Evolutionary conservation across 1,140 invertebrate genomes (phyloP), one percentile per base, ranked within the genome.

Genomic region (Nasonia vitripennis): DNA sequence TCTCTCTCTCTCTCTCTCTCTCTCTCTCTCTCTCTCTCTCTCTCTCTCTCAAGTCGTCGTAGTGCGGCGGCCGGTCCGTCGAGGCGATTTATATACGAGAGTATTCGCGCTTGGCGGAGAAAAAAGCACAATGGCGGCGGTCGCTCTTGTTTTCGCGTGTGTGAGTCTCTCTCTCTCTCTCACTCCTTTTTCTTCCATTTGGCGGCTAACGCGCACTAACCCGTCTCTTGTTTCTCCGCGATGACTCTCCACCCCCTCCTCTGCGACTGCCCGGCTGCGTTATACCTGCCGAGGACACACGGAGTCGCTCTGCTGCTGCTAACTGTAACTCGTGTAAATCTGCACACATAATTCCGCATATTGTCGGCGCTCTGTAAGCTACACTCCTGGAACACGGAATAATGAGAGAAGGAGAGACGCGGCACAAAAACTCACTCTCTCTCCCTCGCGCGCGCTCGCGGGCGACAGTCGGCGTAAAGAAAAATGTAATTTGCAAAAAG

Each of bases 111-210:
- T 45, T 68, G 5, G n/a, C 2, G 10, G 78, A 75, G 62, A 86
- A 86, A 86, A 86, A 86, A 78, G 74, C 80, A 73, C 55, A 86
- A 86, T 86, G 85, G 85, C 85, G 41, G 74, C 51, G 78, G 41
- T 62, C 5, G 55, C 55, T 62, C 55, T 62, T 62, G 55, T 20
- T 20, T 62, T n/a, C 17, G 55, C 31, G 14, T 10, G 5, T n/a
- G 62, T 27, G 27, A 27, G 27, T 27, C 1, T n/a, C 11, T 45
- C 51, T 7, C 5, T 81, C 55, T 68, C 62, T 23, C 45, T 34
- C 20, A 7, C 23, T 37, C 17, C 41, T 81, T 78, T 86, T 82
- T 34, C 68, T 75, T 67, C 48, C 41, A n/a, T 55, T 12, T 48
- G 4, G n/a, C n/a, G 45, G n/a, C 73, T 10, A 17, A 2, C 34